Evolutionary conservation across 2,113 vertebrate species (phyloP).

Genomic region (Plecotus auritus): DNA sequence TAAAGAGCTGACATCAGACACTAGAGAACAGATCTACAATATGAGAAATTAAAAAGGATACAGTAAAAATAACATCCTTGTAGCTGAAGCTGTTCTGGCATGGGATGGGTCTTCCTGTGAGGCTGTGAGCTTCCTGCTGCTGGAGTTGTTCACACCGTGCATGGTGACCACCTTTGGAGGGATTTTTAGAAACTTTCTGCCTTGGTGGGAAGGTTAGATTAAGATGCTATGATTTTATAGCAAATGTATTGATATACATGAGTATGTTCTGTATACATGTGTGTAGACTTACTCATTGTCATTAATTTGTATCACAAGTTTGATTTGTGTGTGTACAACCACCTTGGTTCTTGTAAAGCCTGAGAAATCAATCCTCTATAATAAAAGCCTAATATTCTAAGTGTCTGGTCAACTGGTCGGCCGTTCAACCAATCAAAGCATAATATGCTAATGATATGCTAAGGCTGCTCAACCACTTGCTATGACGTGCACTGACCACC

Average conservation of each 20-base stretch:
- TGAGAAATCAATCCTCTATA: background rate
- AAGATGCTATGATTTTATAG: background rate
- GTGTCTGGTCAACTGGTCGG: too few species aligned
- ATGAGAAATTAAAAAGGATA: background rate
- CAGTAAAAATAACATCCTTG: background rate
- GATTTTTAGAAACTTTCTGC: background rate
- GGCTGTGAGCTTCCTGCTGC: accelerated
- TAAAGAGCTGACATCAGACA: background rate
- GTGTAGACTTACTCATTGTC: background rate
- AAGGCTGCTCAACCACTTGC: too few species aligned
- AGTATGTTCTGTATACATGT: background rate
- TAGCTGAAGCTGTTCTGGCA: background rate
- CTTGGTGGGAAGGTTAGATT: background rate
- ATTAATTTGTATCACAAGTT: background rate
- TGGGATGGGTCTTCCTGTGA: background rate
- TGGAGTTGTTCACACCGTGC: background rate
- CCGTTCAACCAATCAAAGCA: too few species aligned
- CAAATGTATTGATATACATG: background rate
- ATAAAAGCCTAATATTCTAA: too few species aligned
- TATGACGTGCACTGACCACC: too few species aligned
- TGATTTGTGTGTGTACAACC: background rate
- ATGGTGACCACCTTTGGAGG: background rate
- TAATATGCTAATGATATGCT: too few species aligned
- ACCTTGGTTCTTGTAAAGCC: background rate
- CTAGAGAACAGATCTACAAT: background rate